Base-by-base conservation (phyloP, 2,797 vertebrate species). In the Phalloptychus januarius region DNA sequence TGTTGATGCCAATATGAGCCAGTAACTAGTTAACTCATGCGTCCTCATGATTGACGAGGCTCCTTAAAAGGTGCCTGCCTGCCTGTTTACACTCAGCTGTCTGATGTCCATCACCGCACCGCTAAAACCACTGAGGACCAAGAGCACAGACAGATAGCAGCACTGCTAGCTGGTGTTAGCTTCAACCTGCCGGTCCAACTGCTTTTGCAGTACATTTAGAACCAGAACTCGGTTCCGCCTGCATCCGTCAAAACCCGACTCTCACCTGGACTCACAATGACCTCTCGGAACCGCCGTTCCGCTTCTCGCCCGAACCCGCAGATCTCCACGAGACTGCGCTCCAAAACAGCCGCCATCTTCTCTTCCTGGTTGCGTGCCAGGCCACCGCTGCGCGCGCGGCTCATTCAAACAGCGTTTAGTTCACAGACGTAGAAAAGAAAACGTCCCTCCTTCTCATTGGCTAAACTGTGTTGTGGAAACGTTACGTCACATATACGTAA, bases 281-380 rank as follows among this genome's bases (percentile, higher is more conserved):
- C 61, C 52, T 83, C 82, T 23, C 82, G 78, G 38, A 61, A 71
- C 25, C 78, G 72, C 45, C 71, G 52, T 25, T 12, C 78, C 0
- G 63, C 38, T n/a, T 77, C 78, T 20, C 82, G 65, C 54, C 77
- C 82, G 50, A 83, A 83, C 38, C 82, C 82, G 40, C 82, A 83
- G 23, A 83, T 80, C 71, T 83, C 82, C 28, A 83, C 58, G 20
- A 71, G 79, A 28, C 82, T 83, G 1, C 78, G 75, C 50, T 80
- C 75, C 58, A 75, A 54, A 11, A 46, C 72, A 5, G 77, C 73
- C 74, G 82, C 82, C 82, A 83, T 83, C 75, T 83, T 83, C 71
- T 83, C 78, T 50, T 76, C 81, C 18, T 58, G 58, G 15, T 54
- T 33, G 50, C 2, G 16, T 67, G 50, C 44, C 46, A 36, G 58